Percentiles rank a stretch among this genome's conserved stretches.
These are phyloP conservation scores for Propithecus coquereli DNA, from an alignment of 2,113 vertebrate species.

Conservation along the genomic window DNA sequence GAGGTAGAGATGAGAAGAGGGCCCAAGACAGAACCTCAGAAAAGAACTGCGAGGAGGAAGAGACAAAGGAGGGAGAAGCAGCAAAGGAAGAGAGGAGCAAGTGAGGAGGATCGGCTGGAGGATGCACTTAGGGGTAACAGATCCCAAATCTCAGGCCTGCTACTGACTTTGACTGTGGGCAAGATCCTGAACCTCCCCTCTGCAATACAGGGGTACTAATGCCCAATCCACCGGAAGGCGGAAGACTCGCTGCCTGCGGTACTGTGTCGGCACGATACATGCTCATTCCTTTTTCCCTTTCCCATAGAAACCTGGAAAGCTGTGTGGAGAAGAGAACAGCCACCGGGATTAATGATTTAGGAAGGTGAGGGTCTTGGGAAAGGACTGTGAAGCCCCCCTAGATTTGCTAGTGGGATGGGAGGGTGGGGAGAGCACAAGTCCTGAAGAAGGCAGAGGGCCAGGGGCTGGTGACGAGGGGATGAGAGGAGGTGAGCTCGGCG, in stretches of 20 bases:
- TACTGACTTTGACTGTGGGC: background rate
- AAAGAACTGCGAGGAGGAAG: background rate
- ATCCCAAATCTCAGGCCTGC: background rate
- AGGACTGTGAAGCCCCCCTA: background rate
- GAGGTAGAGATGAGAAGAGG: background rate
- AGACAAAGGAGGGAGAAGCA: background rate
- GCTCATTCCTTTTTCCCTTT: background rate
- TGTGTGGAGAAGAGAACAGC: background rate
- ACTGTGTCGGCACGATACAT: background rate
- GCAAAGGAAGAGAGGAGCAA: background rate
- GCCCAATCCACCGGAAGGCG: too few species aligned
- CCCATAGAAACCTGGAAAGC: background rate
- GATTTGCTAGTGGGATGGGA: background rate
- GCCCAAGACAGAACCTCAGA: background rate
- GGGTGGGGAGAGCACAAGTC: background rate
- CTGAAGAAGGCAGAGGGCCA: background rate
- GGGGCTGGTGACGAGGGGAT: background rate
- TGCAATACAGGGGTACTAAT: accelerated
- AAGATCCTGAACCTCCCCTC: background rate
- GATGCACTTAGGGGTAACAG: background rate
- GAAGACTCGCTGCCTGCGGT: too few species aligned
- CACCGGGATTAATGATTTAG: background rate
- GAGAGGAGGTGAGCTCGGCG: background rate
- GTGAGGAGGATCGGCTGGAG: background rate
- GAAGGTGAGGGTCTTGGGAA: background rate